Evolutionary conservation across 2,113 vertebrate species (phyloP), one percentile per base, ranked within the genome.

Genomic region (Siphamia tubifer): DNA sequence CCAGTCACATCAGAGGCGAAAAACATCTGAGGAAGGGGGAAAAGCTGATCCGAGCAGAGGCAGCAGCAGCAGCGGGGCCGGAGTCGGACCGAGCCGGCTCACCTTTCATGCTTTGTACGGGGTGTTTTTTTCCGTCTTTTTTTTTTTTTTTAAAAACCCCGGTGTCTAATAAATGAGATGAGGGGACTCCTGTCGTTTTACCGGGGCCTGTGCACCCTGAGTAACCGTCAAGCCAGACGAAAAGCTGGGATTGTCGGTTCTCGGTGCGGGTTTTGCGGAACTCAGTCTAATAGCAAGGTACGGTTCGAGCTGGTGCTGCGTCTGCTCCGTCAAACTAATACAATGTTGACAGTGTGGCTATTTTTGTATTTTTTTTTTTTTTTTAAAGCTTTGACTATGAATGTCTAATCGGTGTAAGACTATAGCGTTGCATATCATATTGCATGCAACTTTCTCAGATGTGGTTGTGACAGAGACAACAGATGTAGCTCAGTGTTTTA

Each of bases 241-340:
- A 85, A 68, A 70, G 30, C 86, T 32, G 70, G 57, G 60, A 21
- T 39, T 60, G 70, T 84, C 61, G 81, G 79, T 74, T 81, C 82
- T 79, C 75, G 79, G 72, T 84, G 84, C 87, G 82, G 85, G 63
- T 80, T 90, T 81, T 83, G 84, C 79, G 90, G 88, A 86, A 86
- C 79, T 74, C 82, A 58, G 73, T 83, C 85, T 19, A 49, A 48
- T 12, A 74, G 49, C 66, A 89, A 91, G 90, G 90, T 91, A 90
- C 68, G 79, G 58, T 51, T 54, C 7, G 40, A 75, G 53, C 53
- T 57, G 68, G 35, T 43, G 44, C 70, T 53, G 57, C 44, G 21
- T 20, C 49, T 64, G 56, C 34, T 76, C 39, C 0, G 40, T 49
- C 31, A 20, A 62, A 61, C 2, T n/a, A 61, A 58, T 44, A 16